Conservation (phyloP, 2,797 vertebrate genomes). For the Poecilia picta region DNA sequence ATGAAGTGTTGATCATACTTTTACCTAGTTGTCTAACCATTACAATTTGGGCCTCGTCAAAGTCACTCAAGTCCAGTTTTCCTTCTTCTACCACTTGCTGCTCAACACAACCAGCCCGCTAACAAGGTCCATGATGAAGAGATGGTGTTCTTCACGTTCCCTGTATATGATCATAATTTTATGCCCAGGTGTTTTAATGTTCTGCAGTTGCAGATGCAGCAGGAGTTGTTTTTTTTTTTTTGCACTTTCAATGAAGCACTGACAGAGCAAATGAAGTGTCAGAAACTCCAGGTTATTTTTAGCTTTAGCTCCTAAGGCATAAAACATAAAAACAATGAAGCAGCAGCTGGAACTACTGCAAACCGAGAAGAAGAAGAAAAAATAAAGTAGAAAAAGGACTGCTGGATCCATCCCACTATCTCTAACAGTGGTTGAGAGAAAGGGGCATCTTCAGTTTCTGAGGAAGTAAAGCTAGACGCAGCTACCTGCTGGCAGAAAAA, state of each 20-base stretch:
- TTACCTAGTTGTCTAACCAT: background rate
- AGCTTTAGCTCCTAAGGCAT: slow-evolving; percentile 34
- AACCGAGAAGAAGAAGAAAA: slow-evolving; percentile 26
- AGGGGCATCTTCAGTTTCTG: slow-evolving; percentile 32
- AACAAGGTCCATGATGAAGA: background rate
- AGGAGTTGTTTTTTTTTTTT: background rate
- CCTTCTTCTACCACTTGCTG: background rate
- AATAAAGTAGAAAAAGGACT: slow-evolving; percentile 24
- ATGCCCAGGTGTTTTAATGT: background rate
- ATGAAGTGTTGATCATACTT: background rate
- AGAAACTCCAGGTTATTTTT: slow-evolving; percentile 59
- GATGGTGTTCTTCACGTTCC: background rate
- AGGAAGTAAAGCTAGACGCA: slow-evolving; percentile 32
- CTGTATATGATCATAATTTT: background rate
- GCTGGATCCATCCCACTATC: slow-evolving; percentile 18
- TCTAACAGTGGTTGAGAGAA: slow-evolving; percentile 6
- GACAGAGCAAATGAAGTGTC: slow-evolving; percentile 43
- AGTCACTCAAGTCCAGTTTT: background rate
- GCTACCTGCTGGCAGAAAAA: slow-evolving; percentile 55
- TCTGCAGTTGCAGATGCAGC: background rate
- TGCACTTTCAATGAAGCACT: slow-evolving; percentile 27
- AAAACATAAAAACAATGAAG: slow-evolving; percentile 33
- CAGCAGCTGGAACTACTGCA: slow-evolving; percentile 30
- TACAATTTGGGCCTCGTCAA: background rate
- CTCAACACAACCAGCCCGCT: background rate